A percentile compares a stretch with the other conserved stretches of the same genome.
These are phyloP conservation scores for Oncorhynchus keta DNA, from an alignment of 2,113 vertebrate species.

Conservation along the genomic window DNA sequence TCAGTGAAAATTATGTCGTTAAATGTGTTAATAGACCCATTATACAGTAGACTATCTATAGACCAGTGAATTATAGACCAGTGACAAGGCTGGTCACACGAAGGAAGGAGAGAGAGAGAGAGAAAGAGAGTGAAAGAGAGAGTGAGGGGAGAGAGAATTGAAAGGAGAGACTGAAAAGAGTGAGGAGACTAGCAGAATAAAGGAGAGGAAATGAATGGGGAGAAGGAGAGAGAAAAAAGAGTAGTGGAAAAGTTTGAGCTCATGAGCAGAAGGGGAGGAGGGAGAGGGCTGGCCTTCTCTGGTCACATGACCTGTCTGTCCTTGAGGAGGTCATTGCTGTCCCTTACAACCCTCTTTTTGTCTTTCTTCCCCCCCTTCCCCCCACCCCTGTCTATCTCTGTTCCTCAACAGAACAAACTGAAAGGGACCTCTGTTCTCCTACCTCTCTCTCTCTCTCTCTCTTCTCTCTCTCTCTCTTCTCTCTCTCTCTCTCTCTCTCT, in stretches of 20 bases:
- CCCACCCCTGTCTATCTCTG: neutral
- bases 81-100: neutral
- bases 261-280: conserved; percentile 33
- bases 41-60: neutral
- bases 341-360: conserved; percentile 48
- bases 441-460: no score
- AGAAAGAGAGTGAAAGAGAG: neutral
- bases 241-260: conserved; percentile 40
- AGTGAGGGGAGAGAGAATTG: neutral
- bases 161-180: no score
- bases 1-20: conserved; percentile 30
- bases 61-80: neutral
- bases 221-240: neutral
- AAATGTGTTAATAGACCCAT: neutral
- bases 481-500: neutral
- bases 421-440: neutral
- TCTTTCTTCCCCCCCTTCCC: conserved; percentile 17
- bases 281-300: conserved; percentile 20
- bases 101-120: neutral
- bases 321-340: conserved; percentile 57
- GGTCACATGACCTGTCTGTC: conserved; percentile 39
- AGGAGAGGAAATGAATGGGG: no score
- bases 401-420: no score
- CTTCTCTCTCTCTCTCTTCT: no score
- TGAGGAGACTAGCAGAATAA: no score